A percentile compares a stretch with the other conserved stretches of the same genome.
phyloP scores from a whole-genome alignment of 2,113 vertebrate genomes.

The Melospiza melodia region DNA sequence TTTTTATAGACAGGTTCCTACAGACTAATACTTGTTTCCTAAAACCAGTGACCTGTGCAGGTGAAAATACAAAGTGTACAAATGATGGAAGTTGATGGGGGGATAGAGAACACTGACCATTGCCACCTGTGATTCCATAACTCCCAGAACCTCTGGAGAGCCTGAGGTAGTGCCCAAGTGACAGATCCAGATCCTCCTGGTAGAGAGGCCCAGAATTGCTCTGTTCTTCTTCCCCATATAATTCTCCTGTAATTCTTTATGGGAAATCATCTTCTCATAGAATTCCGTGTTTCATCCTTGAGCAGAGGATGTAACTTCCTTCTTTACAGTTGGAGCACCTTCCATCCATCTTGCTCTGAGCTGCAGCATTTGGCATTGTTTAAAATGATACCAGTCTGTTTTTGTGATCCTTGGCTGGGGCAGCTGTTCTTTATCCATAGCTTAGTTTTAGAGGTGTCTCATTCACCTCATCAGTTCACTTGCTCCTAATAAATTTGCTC shows the following conservation, averaged over 20 bases:
- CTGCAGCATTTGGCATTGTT: neutral
- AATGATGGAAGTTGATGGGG: neutral
- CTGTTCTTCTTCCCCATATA: neutral
- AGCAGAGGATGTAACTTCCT: neutral
- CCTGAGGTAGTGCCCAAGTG: neutral
- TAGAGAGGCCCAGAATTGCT: neutral
- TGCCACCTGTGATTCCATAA: neutral
- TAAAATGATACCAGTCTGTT: neutral
- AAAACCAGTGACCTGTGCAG: neutral
- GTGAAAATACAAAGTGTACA: neutral
- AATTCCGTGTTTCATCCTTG: neutral
- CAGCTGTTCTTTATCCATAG: neutral
- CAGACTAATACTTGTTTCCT: neutral
- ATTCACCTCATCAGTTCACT: neutral
- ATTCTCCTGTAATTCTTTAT: neutral
- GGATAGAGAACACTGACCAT: neutral
- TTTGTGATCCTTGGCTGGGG: neutral
- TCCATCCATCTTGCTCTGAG: neutral
- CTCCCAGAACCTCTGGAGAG: neutral
- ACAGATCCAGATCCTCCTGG: neutral
- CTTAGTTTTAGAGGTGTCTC: neutral
- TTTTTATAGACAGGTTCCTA: neutral
- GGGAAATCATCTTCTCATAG: neutral
- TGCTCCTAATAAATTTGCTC: neutral
- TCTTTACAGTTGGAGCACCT: neutral